Base-by-base conservation (phyloP, 2,888 invertebrate genomes). In the Epinotia bilunana region DNA sequence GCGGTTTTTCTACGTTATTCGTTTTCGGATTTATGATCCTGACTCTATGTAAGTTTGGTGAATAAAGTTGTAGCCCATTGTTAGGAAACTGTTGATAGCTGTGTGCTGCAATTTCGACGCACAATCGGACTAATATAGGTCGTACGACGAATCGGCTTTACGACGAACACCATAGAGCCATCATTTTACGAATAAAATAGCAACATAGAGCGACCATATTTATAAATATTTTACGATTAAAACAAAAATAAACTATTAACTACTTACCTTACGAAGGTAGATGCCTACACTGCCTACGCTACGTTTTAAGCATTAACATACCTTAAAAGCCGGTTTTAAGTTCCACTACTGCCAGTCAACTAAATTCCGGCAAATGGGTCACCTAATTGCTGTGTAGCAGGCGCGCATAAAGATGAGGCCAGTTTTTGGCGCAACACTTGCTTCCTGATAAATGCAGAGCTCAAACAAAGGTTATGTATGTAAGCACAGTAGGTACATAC, bases 341-440 rank as follows among this genome's bases (percentile, higher is more conserved):
- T 62, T 39, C 49, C 11, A 55, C 69, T 46, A 58, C 43, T 55
- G 23, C 57, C 57, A 73, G 70, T 58, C 28, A 61, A 71, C 61
- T 62, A 71, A 71, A 71, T 62, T 61, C 65, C 28, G n/a, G 62
- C 75, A 75, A 75, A 72, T 75, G 67, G 71, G 71, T 75, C 72
- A 75, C 71, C 75, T 75, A 75, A 75, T 75, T 75, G 75, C 75
- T 43, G 71, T 72, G 71, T 61, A 75, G 71, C 71, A 43, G 70
- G 75, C 61, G 61, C 61, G 75, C 71, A 75, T 75, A 75, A 71
- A 71, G 71, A 75, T 75, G 75, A 75, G 71, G 71, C 33, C 4
- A 72, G 71, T 75, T 75, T 74, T 75, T 71, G 75, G 75, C 61
- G 64, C 65, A 60, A 67, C 71, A 60, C 65, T 75, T 62, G 65